Conservation (phyloP, 2,797 vertebrate species). For the Telmatherina bonti region DNA sequence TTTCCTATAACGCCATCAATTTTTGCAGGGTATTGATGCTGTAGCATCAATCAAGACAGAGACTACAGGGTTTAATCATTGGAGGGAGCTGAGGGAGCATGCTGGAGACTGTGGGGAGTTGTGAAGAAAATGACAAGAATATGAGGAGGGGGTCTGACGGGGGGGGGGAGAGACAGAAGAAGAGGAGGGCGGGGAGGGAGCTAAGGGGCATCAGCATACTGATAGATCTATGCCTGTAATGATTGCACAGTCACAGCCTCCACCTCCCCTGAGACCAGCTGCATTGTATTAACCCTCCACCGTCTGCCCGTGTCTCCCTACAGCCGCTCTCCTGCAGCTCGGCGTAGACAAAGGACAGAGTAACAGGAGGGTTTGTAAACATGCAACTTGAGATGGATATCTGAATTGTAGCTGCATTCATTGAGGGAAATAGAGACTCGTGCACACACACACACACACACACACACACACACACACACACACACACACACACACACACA, state of each 20-base stretch:
- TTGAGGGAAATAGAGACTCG: slow-evolving; percentile 25
- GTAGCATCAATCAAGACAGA: slow-evolving; percentile 22
- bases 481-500: slow-evolving; percentile 2
- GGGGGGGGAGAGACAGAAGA: slow-evolving; percentile 13
- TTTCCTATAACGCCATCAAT: neutral
- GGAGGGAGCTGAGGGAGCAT: slow-evolving; percentile 22
- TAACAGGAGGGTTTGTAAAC: slow-evolving; percentile 64
- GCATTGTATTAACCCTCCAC: slow-evolving; percentile 81
- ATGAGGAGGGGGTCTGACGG: slow-evolving; percentile 26
- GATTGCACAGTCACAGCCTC: slow-evolving; percentile 85
- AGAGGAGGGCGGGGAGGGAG: slow-evolving; percentile 51
- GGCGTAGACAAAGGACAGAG: slow-evolving; percentile 71
- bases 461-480: slow-evolving; percentile 5
- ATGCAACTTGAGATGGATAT: slow-evolving; percentile 57
- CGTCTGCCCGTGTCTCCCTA: slow-evolving; percentile 56
- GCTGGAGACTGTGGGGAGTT: slow-evolving; percentile 36
- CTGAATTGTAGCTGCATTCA: slow-evolving; percentile 46
- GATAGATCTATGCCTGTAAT: slow-evolving; percentile 84
- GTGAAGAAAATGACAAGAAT: slow-evolving; percentile 45
- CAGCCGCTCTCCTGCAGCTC: slow-evolving; percentile 16
- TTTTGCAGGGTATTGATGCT: slow-evolving; percentile 11
- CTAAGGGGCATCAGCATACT: slow-evolving; percentile 72
- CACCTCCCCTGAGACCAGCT: slow-evolving; percentile 73
- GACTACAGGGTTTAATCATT: slow-evolving; percentile 29
- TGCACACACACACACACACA: slow-evolving; percentile 9